Percentiles rank a stretch among this genome's conserved stretches.
Evolutionary conservation across 2,888 invertebrate genomes (phyloP).

Genomic region (Leistus spinibarbis): DNA sequence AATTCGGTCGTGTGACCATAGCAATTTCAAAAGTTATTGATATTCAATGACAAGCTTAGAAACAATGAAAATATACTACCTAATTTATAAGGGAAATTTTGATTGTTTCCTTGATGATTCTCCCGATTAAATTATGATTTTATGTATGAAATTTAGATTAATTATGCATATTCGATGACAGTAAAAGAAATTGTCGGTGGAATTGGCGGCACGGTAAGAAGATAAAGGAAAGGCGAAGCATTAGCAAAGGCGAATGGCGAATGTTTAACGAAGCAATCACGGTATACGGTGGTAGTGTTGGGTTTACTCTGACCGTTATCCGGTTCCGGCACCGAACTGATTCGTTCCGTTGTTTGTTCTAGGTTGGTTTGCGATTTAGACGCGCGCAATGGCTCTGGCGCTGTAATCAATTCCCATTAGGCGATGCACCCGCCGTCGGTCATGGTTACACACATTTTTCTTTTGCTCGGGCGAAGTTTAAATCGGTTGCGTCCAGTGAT

Average conservation of each 20-base stretch:
- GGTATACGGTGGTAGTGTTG: conserved; percentile 3
- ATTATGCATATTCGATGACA: not conserved
- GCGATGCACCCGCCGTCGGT: conserved; percentile 15
- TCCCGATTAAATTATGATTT: too few species aligned
- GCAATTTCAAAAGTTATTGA: too few species aligned
- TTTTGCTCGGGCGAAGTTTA: not conserved
- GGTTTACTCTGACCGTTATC: conserved; percentile 6
- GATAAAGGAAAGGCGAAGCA: not conserved
- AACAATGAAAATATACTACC: too few species aligned
- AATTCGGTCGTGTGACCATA: too few species aligned
- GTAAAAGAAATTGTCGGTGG: conserved; percentile 1
- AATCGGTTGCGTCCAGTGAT: not conserved
- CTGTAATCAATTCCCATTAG: conserved; percentile 36
- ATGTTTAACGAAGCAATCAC: conserved; percentile 8
- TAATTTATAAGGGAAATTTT: too few species aligned
- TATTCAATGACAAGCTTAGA: too few species aligned
- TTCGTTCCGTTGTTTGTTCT: conserved; percentile 11
- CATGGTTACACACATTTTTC: conserved; percentile 5
- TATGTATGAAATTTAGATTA: too few species aligned
- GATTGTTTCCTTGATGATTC: too few species aligned
- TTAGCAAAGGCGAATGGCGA: not conserved
- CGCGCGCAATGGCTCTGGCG: conserved; percentile 11
- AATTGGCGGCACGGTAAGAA: not conserved
- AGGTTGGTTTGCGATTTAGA: conserved; percentile 8
- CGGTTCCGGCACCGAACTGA: conserved; percentile 1